Percentiles rank a stretch among this genome's conserved stretches.
phyloP scores from a whole-genome alignment of 2,797 vertebrate genomes.

The Huso huso region DNA sequence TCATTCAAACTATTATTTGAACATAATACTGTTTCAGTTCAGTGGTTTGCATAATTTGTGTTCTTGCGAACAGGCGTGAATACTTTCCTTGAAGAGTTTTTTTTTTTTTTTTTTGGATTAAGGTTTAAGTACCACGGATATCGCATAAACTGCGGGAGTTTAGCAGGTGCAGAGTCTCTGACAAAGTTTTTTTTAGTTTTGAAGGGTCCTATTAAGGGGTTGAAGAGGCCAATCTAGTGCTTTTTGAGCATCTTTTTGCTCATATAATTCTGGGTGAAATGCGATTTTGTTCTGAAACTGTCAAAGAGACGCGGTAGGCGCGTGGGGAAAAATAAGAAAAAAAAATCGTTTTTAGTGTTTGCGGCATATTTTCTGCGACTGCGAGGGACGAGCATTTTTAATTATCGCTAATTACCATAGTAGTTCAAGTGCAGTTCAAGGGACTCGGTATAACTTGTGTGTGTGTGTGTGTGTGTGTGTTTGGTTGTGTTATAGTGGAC shows the following conservation, averaged over 20 bases:
- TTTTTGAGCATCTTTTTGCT: constrained; percentile 32
- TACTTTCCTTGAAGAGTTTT: too few species aligned
- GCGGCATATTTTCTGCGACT: not conserved
- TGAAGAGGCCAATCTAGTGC: constrained; percentile 31
- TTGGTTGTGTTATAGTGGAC: too few species aligned
- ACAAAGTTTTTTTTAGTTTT: constrained; percentile 30
- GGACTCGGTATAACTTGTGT: too few species aligned
- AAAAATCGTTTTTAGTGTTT: not conserved
- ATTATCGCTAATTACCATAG: not conserved
- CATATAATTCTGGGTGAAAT: constrained; percentile 34
- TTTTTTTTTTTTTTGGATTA: too few species aligned
- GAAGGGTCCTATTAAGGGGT: constrained; percentile 30
- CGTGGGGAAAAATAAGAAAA: not conserved
- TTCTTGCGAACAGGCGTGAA: too few species aligned
- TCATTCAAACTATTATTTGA: too few species aligned
- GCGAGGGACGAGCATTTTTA: not conserved
- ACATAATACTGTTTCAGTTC: too few species aligned
- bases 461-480: too few species aligned
- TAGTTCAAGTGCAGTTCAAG: not conserved
- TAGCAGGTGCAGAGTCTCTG: constrained; percentile 49
- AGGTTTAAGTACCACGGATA: constrained; percentile 20
- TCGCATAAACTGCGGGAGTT: constrained; percentile 31
- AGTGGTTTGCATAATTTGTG: too few species aligned
- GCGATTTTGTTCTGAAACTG: constrained; percentile 39
- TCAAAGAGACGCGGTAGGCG: constrained; percentile 8